A percentile compares a stretch with the other conserved stretches of the same genome.
Conservation (phyloP, 64 coral and sea anemone genomes). For the Porites australiensis region DNA sequence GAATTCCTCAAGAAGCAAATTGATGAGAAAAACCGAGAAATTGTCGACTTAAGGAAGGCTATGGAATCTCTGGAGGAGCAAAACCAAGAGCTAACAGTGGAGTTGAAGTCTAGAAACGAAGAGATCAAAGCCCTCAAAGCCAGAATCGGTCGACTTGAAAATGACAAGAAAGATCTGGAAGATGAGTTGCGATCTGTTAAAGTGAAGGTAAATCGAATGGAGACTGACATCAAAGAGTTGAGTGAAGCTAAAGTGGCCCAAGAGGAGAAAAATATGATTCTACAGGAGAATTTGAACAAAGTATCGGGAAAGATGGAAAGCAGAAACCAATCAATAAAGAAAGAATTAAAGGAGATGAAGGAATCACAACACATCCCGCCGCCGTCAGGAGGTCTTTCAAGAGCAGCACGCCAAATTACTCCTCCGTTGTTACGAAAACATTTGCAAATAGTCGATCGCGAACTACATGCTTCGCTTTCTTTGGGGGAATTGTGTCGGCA, state of each 20-base stretch:
- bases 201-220: slow-evolving; percentile 21
- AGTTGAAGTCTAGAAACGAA: slow-evolving; percentile 23
- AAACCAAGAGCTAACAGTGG: slow-evolving; percentile 28
- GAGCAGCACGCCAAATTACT: background rate
- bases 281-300: slow-evolving; percentile 31
- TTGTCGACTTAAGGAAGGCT: background rate
- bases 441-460: background rate
- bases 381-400: background rate
- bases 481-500: slow-evolving; percentile 53
- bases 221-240: slow-evolving; percentile 36
- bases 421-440: background rate
- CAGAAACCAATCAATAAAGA: slow-evolving; percentile 13
- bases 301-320: background rate
- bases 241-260: background rate
- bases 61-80: slow-evolving; percentile 18
- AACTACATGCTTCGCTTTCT: slow-evolving; percentile 7
- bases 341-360: slow-evolving; percentile 20
- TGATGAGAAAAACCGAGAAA: slow-evolving; percentile 34
- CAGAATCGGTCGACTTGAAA: slow-evolving; percentile 39
- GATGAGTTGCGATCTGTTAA: slow-evolving; percentile 34
- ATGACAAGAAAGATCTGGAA: slow-evolving; percentile 36
- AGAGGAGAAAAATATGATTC: slow-evolving; percentile 21
- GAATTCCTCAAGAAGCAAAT: slow-evolving; percentile 9
- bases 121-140: slow-evolving; percentile 28
- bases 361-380: slow-evolving; percentile 6